phyloP scores from a whole-genome alignment of 2,113 vertebrate species.

The Petrocephalus microphthalmus region DNA sequence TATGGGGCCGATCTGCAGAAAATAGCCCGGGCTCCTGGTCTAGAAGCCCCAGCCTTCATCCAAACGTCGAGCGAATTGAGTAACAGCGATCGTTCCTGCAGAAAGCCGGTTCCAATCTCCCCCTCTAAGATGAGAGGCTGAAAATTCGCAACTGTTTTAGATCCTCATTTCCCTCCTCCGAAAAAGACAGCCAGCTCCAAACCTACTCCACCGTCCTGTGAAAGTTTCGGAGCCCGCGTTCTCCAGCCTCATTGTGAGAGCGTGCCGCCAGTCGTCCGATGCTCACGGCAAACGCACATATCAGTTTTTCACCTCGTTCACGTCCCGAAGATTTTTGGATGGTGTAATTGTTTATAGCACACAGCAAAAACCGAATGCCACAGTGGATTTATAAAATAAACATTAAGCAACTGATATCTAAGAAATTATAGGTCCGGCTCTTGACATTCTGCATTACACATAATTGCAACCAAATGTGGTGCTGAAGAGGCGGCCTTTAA shows the following conservation, averaged over 20 bases:
- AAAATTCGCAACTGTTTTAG: not conserved
- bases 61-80: not conserved
- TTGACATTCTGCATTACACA: conserved; percentile 67
- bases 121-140: not conserved
- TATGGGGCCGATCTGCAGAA: not conserved
- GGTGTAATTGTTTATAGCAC: conserved; percentile 34
- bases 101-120: not conserved
- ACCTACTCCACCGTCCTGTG: not conserved
- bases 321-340: conserved; percentile 8
- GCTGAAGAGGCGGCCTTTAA: conserved; percentile 42
- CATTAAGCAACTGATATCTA: conserved; percentile 59
- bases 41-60: not conserved
- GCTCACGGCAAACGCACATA: not conserved
- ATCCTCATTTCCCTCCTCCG: not conserved
- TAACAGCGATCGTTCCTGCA: not conserved
- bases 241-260: not conserved
- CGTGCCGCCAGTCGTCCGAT: not conserved
- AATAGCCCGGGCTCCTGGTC: not conserved
- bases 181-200: not conserved
- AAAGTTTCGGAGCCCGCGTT: not conserved
- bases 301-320: not conserved
- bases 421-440: conserved; percentile 44
- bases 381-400: conserved; percentile 62
- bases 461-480: conserved; percentile 65
- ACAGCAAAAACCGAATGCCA: conserved; percentile 57